Base-by-base conservation (phyloP, 2,888 invertebrate genomes). In the Chaitophorus viminalis region DNA sequence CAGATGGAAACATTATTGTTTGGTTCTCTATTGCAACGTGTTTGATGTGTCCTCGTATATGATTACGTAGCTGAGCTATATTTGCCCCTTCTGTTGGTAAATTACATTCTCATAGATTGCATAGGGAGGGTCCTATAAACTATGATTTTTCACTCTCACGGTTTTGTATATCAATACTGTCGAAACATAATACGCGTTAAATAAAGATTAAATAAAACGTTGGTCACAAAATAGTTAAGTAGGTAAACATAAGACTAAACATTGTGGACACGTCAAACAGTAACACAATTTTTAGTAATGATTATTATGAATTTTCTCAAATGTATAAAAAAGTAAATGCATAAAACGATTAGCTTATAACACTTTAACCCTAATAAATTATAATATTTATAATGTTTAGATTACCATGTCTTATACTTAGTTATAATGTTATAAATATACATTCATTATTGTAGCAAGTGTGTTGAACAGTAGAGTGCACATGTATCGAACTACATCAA, bases 311-410 rank as follows among this genome's bases (percentile, higher is more conserved):
- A 65, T 54, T 60, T 54, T 65, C 52, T 65, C 52, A 78, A 79
- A 79, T 65, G 60, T 25, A 60, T 6, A 29, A 17, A 29, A n/a
- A 72, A 72, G 6, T 14, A n/a, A n/a, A 70, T 18, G 31, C 70
- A 82, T 70, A 21, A 52, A 70, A 82, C 46, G 70, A 72, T 82
- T 72, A 46, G 39, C 31, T 52, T 79, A n/a, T 78, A 79, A 79
- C 65, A 65, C 52, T 52, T 82, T 52, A 70, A 82, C 82, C 82
- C 70, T 82, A 70, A 52, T 72, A 82, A 72, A 70, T 82, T 82
- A 82, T 9, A 81, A 2, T 21, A 39, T 81, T 29, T 81, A 11
- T 76, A 77, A 29, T 25, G 68, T 70, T 70, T 82, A 52, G 52
- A 70, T n/a, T 70, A 36, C 11, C 14, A 17, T 46, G 3, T 82